Evolutionary conservation across 2,888 invertebrate genomes (phyloP).

Genomic region (Entomobrya multifasciata): DNA sequence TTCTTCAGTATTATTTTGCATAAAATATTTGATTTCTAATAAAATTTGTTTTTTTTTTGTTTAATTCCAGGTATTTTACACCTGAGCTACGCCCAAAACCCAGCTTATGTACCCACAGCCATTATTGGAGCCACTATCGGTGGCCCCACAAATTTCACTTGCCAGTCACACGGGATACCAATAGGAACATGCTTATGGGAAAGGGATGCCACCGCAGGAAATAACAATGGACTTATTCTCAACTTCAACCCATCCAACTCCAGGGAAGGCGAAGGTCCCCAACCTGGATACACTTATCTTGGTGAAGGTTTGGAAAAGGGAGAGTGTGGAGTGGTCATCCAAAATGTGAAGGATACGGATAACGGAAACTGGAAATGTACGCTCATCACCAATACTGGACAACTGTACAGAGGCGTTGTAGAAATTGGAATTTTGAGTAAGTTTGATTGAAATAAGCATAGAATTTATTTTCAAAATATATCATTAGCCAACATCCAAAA

Average conservation of each 20-base stretch:
- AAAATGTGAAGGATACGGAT: constrained; percentile 74
- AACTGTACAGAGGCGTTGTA: constrained; percentile 63
- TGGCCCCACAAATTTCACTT: constrained; percentile 75
- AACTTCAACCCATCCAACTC: constrained; percentile 45
- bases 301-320: constrained; percentile 77
- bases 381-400: constrained; percentile 69
- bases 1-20: not conserved
- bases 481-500: not conserved
- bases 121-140: constrained; percentile 72
- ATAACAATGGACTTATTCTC: not conserved
- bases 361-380: constrained; percentile 78
- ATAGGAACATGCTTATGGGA: constrained; percentile 76
- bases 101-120: constrained; percentile 72
- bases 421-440: constrained; percentile 74
- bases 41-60: not conserved
- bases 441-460: constrained; percentile 13
- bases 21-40: not conserved
- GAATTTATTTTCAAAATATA: not conserved
- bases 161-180: constrained; percentile 74
- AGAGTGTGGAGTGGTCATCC: constrained; percentile 76
- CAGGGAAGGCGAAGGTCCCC: constrained; percentile 46
- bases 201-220: constrained; percentile 26
- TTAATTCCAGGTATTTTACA: constrained; percentile 44
- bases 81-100: constrained; percentile 65
- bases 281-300: constrained; percentile 73